Percentiles rank a stretch among this genome's conserved stretches.
phyloP scores from a whole-genome alignment of 2,888 invertebrate genomes.

The Amaurobius ferox region DNA sequence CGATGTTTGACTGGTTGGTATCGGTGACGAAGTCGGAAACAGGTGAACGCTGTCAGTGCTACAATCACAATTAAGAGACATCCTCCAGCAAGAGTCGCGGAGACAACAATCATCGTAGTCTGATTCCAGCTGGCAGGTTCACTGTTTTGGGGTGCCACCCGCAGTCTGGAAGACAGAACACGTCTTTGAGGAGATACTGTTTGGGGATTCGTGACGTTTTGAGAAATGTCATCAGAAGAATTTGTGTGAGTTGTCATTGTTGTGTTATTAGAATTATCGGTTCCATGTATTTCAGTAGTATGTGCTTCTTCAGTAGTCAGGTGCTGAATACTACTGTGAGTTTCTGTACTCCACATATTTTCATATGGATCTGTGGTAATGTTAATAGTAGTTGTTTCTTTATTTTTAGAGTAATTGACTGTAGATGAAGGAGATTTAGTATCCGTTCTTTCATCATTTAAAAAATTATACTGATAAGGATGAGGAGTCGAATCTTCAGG shows the following conservation, averaged over 20 bases:
- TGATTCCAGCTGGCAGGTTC: slow-evolving; percentile 7
- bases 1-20: slow-evolving; percentile 43
- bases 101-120: slow-evolving; percentile 48
- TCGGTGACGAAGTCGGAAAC: slow-evolving; percentile 64
- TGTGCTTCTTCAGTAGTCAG: not conserved
- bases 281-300: not conserved
- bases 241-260: not conserved
- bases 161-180: slow-evolving; percentile 21
- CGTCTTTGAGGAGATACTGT: slow-evolving; percentile 21
- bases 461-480: not conserved
- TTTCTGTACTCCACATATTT: not conserved
- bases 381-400: not conserved
- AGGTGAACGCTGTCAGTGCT: slow-evolving; percentile 41
- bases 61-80: slow-evolving; percentile 64
- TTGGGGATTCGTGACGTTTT: not conserved
- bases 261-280: not conserved
- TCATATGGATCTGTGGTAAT: not conserved
- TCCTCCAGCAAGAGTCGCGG: slow-evolving; percentile 55
- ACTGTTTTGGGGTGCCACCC: not conserved
- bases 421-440: not conserved
- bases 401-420: not conserved
- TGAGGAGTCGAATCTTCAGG: not conserved
- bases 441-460: not conserved
- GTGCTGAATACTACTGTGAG: not conserved
- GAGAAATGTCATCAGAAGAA: not conserved